A percentile compares a stretch with the other conserved stretches of the same genome.
These are phyloP conservation scores for Furnarius figulus DNA, from an alignment of 2,113 vertebrate species.

Conservation along the genomic window DNA sequence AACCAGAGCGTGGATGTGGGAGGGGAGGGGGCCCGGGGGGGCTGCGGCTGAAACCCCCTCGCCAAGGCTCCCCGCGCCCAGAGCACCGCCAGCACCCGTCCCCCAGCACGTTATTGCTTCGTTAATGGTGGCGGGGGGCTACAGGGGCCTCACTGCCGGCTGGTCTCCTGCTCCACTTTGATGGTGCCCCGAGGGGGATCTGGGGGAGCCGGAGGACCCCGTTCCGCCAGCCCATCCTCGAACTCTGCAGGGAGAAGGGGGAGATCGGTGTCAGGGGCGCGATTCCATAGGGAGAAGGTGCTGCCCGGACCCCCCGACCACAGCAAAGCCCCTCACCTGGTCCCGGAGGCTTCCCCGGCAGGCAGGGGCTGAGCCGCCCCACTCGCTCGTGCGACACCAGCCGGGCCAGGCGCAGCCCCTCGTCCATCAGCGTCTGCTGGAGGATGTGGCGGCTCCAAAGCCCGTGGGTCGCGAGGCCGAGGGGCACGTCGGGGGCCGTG, in stretches of 20 bases:
- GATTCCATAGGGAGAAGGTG: fast-evolving
- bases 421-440: slow-evolving; percentile 96
- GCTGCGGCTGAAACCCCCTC: neutral
- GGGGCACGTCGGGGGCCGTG: slow-evolving; percentile 79
- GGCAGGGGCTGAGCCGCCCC: slow-evolving; percentile 85
- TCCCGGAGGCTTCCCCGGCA: slow-evolving; percentile 81
- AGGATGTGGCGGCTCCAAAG: slow-evolving; percentile 94
- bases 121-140: neutral
- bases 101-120: slow-evolving; percentile 46
- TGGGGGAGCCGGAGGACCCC: slow-evolving; percentile 68
- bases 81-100: neutral
- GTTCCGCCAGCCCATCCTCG: slow-evolving; percentile 81
- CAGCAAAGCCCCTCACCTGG: slow-evolving; percentile 78
- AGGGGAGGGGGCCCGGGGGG: neutral
- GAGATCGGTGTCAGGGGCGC: neutral
- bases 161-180: slow-evolving; percentile 85
- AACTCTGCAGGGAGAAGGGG: slow-evolving; percentile 75
- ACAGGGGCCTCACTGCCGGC: slow-evolving; percentile 75
- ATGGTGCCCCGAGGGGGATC: slow-evolving; percentile 79
- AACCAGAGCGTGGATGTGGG: neutral
- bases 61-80: neutral
- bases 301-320: neutral
- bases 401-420: slow-evolving; percentile 93
- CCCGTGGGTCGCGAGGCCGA: slow-evolving; percentile 77
- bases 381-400: slow-evolving; percentile 90